phyloP scores from a whole-genome alignment of 2,797 vertebrate genomes.

The Eremophila alpestris region DNA sequence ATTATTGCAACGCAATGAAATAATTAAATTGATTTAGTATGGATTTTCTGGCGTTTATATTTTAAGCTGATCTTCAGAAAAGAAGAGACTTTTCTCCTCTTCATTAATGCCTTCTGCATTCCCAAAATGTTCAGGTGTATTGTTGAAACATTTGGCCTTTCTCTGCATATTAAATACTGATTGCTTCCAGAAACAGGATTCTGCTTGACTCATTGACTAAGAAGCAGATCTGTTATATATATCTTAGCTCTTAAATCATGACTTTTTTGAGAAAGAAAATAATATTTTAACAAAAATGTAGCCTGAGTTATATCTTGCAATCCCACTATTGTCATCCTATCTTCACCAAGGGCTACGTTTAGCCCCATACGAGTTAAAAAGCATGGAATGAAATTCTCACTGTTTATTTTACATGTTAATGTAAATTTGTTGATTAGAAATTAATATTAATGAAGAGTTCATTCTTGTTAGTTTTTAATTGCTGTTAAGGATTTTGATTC shows the following conservation, averaged over 20 bases:
- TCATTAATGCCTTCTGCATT: neutral
- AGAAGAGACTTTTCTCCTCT: neutral
- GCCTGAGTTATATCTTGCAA: neutral
- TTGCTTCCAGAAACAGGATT: neutral
- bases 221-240: neutral
- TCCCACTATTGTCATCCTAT: neutral
- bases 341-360: neutral
- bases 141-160: neutral
- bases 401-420: neutral
- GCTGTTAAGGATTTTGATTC: neutral
- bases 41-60: neutral
- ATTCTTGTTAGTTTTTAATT: constrained; percentile 8
- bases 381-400: neutral
- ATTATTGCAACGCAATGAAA: neutral
- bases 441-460: neutral
- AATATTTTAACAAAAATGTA: neutral
- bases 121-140: neutral
- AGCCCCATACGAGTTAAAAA: neutral
- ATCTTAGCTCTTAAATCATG: neutral
- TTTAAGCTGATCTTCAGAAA: neutral
- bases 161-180: neutral
- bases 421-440: neutral
- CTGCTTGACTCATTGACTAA: neutral
- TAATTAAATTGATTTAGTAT: neutral
- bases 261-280: neutral